phyloP scores from a whole-genome alignment of 2,888 invertebrate species.

The Campopleginae sp. region DNA sequence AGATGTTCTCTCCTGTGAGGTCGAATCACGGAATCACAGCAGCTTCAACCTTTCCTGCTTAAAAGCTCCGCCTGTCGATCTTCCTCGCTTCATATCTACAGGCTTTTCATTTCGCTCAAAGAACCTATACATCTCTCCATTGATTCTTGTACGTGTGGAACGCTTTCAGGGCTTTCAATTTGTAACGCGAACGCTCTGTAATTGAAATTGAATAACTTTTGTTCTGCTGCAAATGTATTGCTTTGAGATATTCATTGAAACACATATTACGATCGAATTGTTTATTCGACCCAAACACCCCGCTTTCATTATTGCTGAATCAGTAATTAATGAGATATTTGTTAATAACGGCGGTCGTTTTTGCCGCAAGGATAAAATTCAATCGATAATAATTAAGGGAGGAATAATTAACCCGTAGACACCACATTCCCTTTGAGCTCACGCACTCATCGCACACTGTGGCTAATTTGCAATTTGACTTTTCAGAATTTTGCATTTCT shows the following conservation, averaged over 20 bases:
- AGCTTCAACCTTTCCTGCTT: conserved; percentile 39
- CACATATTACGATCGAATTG: not conserved
- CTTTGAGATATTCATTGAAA: not conserved
- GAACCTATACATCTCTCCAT: not conserved
- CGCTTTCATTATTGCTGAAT: not conserved
- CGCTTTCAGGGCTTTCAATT: conserved; percentile 11
- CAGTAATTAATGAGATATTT: not conserved
- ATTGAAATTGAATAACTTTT: conserved; percentile 45
- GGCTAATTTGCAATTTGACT: no score
- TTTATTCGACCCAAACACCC: not conserved
- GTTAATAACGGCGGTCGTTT: not conserved
- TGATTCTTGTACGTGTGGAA: not conserved
- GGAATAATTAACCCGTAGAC: not conserved
- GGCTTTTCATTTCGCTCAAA: conserved; percentile 46
- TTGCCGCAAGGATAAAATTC: not conserved
- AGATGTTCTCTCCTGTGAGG: conserved; percentile 34
- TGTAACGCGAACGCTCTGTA: not conserved
- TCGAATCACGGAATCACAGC: conserved; percentile 15
- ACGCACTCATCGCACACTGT: no score
- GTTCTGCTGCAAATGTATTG: conserved; percentile 1
- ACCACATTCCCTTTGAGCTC: no score
- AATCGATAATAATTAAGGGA: not conserved
- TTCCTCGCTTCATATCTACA: conserved; percentile 35
- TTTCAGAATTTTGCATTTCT: no score
- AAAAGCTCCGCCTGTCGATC: conserved; percentile 45